Conservation (phyloP, 2,797 vertebrate genomes). For the Syngnathus acus region DNA sequence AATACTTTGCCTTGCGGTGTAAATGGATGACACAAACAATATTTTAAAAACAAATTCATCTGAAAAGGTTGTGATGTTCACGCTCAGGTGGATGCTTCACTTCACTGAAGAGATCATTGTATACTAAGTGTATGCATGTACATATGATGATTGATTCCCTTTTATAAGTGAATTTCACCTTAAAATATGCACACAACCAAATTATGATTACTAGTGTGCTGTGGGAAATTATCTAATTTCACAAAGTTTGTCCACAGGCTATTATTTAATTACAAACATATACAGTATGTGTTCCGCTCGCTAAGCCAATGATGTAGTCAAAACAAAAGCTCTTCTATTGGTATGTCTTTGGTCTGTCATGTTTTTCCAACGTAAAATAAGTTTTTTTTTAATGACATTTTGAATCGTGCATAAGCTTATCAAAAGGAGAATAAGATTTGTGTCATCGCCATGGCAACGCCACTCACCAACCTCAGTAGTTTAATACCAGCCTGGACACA, state of each 20-base stretch:
- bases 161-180: too few species aligned
- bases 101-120: not conserved
- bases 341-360: too few species aligned
- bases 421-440: not conserved
- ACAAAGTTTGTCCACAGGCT: too few species aligned
- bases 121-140: not conserved
- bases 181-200: too few species aligned
- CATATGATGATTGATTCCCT: too few species aligned
- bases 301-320: too few species aligned
- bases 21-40: constrained; percentile 6
- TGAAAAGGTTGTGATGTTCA: not conserved
- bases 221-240: too few species aligned
- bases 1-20: constrained; percentile 3
- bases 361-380: too few species aligned
- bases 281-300: too few species aligned
- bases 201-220: too few species aligned
- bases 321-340: too few species aligned
- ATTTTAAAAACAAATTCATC: not conserved
- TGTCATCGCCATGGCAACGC: not conserved
- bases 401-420: not conserved
- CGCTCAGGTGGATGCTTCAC: not conserved
- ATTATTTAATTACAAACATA: too few species aligned
- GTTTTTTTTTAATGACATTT: not conserved
- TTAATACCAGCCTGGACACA: not conserved
- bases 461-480: not conserved